phyloP scores from a whole-genome alignment of 2,888 invertebrate genomes.

The Leptopilina myrica region DNA sequence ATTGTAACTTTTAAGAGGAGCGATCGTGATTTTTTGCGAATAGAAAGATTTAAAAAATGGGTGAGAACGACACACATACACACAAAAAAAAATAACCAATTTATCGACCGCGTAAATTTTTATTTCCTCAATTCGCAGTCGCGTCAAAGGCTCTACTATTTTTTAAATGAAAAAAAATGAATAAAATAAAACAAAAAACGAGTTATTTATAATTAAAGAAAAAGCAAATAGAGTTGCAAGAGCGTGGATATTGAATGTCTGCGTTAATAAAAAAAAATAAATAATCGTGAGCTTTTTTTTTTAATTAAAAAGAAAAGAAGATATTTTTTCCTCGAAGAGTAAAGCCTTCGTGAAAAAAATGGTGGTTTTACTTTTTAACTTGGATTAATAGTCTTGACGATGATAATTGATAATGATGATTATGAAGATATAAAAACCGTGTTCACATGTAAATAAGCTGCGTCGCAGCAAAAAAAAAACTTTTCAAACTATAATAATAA shows the following conservation, averaged over 20 bases:
- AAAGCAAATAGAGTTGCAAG: slow-evolving; percentile 30
- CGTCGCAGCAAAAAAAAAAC: slow-evolving; percentile 37
- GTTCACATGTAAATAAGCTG: slow-evolving; percentile 55
- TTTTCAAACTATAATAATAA: slow-evolving; percentile 39
- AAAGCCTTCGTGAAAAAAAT: background rate
- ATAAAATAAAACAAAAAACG: slow-evolving; percentile 46
- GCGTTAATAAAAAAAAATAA: slow-evolving; percentile 23
- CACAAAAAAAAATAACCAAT: slow-evolving; percentile 49
- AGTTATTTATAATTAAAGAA: slow-evolving; percentile 68
- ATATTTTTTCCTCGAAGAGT: slow-evolving; percentile 42
- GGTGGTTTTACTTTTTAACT: background rate
- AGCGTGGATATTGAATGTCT: slow-evolving; percentile 36
- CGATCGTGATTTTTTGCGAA: slow-evolving; percentile 33
- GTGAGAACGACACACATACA: slow-evolving; percentile 46
- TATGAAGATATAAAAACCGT: slow-evolving; percentile 30
- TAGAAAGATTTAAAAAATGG: slow-evolving; percentile 33
- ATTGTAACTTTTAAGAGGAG: slow-evolving; percentile 50
- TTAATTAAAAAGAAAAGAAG: background rate
- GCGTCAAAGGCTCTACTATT: slow-evolving; percentile 67
- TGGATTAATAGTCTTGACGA: slow-evolving; percentile 48
- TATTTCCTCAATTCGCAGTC: slow-evolving; percentile 50
- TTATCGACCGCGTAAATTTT: slow-evolving; percentile 56
- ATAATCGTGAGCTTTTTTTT: slow-evolving; percentile 26
- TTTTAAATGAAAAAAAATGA: slow-evolving; percentile 61
- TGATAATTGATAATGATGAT: too few relatives aligned